Percentiles rank a stretch among this genome's conserved stretches.
These are phyloP conservation scores for Sisyra terminalis DNA, from an alignment of 2,888 invertebrate genomes.

Conservation along the genomic window DNA sequence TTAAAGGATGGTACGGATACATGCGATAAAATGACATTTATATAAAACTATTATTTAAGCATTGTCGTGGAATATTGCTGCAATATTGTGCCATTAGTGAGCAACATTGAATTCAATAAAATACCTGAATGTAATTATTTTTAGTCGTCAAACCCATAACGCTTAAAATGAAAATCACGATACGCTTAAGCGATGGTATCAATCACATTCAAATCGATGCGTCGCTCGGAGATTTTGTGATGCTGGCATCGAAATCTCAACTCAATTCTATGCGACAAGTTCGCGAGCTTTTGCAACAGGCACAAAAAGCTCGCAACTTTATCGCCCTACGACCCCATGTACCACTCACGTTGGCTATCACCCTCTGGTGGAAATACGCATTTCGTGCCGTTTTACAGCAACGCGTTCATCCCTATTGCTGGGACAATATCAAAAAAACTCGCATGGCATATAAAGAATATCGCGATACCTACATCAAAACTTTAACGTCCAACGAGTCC, in stretches of 20 bases:
- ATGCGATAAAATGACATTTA: too few relatives aligned
- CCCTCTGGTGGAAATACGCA: slow-evolving; percentile 59
- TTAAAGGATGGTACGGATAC: too few relatives aligned
- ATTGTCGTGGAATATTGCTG: too few relatives aligned
- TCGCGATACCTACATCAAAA: slow-evolving; percentile 51
- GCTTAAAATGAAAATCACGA: slow-evolving; percentile 58
- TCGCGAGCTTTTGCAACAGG: slow-evolving; percentile 39
- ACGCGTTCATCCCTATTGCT: slow-evolving; percentile 54
- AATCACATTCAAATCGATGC: slow-evolving; percentile 37
- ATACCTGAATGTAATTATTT: slow-evolving; percentile 14
- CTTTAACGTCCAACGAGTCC: slow-evolving; percentile 54
- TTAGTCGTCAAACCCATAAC: slow-evolving; percentile 63
- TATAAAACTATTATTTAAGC: too few relatives aligned
- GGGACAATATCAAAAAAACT: slow-evolving; percentile 50
- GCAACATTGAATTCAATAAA: neutral
- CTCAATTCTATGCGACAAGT: slow-evolving; percentile 43
- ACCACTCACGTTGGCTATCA: neutral
- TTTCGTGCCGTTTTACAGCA: slow-evolving; percentile 53
- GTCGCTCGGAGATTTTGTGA: slow-evolving; percentile 40
- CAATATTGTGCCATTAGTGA: too few relatives aligned
- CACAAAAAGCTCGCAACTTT: slow-evolving; percentile 45
- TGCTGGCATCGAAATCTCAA: slow-evolving; percentile 56
- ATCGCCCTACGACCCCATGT: slow-evolving; percentile 20
- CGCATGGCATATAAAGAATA: slow-evolving; percentile 52
- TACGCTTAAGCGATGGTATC: slow-evolving; percentile 49